phyloP scores from a whole-genome alignment of 2,113 vertebrate genomes.

The Poeciliopsis retropinna region DNA sequence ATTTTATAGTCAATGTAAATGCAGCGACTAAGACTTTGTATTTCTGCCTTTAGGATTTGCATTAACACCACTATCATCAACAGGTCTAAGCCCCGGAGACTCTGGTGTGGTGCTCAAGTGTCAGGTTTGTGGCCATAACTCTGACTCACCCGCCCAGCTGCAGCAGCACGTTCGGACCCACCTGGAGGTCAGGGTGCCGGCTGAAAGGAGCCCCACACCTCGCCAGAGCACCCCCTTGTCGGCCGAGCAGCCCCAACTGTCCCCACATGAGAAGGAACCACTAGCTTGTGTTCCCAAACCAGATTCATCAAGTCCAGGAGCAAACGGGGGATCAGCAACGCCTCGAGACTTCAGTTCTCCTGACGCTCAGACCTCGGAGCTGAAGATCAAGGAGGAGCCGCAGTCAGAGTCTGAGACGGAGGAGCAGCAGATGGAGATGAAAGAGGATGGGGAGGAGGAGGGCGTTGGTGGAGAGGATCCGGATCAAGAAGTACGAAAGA shows the following conservation, averaged over 20 bases:
- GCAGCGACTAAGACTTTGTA: neutral
- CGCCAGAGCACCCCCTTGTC: conserved; percentile 61
- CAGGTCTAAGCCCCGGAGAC: conserved; percentile 83
- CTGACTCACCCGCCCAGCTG: conserved; percentile 83
- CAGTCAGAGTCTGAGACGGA: conserved; percentile 75
- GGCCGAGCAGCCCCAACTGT: conserved; percentile 54
- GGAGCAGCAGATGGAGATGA: conserved; percentile 53
- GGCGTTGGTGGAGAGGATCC: conserved; percentile 17
- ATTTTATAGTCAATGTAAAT: no score
- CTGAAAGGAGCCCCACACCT: conserved; percentile 72
- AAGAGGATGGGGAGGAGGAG: conserved; percentile 35
- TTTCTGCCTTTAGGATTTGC: neutral
- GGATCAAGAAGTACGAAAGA: conserved; percentile 19
- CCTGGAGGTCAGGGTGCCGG: conserved; percentile 69
- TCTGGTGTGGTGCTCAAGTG: conserved; percentile 83
- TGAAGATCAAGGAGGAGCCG: conserved; percentile 87
- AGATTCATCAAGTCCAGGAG: conserved; percentile 77
- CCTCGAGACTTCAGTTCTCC: conserved; percentile 69
- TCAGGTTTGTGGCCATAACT: conserved; percentile 83
- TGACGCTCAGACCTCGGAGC: conserved; percentile 12
- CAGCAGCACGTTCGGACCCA: conserved; percentile 87
- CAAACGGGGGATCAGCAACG: conserved; percentile 77
- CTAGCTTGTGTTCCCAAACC: conserved; percentile 63
- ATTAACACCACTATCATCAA: neutral
- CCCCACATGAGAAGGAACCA: conserved; percentile 64